Percentiles rank a stretch among this genome's conserved stretches.
Conservation (phyloP, 2,113 vertebrate species). For the Microcebus jonahi region DNA sequence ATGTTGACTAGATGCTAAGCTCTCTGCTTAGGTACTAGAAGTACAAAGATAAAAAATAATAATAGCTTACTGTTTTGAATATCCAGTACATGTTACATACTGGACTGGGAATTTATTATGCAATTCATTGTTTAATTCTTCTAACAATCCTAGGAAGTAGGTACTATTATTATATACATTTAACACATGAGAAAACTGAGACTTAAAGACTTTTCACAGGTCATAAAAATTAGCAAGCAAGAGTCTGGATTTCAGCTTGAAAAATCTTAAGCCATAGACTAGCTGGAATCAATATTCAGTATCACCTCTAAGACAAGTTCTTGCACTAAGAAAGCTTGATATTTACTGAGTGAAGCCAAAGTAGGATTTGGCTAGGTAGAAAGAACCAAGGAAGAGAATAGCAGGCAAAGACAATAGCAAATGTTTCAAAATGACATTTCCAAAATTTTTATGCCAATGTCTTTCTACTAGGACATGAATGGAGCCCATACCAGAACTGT, state of each 20-base stretch:
- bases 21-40: background rate
- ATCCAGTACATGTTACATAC: background rate
- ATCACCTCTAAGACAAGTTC: background rate
- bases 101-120: background rate
- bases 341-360: background rate
- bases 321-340: background rate
- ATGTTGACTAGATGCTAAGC: background rate
- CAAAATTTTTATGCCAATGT: background rate
- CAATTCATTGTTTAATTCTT: background rate
- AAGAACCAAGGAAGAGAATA: background rate
- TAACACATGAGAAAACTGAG: background rate
- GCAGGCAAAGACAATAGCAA: background rate
- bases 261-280: background rate
- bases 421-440: background rate
- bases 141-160: background rate
- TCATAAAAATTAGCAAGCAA: constrained; percentile 1
- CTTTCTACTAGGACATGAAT: background rate
- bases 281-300: background rate
- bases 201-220: background rate
- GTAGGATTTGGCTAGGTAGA: background rate
- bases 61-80: background rate
- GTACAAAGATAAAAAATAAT: background rate
- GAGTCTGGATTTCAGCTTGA: background rate
- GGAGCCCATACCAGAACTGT: background rate
- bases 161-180: background rate